Conservation (phyloP, 2,888 invertebrate species). For the Monochamus alternatus region DNA sequence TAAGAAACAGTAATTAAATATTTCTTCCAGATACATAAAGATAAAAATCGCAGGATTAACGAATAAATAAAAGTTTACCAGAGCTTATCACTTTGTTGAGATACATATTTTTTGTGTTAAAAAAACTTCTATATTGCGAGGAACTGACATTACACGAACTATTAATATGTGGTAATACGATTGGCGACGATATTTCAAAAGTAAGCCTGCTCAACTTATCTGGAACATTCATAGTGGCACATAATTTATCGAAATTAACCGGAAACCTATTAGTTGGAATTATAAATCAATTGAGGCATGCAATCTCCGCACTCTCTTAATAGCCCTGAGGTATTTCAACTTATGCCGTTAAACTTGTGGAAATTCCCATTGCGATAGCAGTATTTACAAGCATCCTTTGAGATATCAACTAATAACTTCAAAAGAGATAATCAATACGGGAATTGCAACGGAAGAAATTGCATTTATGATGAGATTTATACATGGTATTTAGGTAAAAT, state of each 20-base stretch:
- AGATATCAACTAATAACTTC: conserved; percentile 29
- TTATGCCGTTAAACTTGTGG: conserved; percentile 29
- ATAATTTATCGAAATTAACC: conserved; percentile 40
- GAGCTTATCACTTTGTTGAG: too few species aligned
- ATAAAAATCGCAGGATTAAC: too few species aligned
- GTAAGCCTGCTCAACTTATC: not conserved
- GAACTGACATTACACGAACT: too few species aligned
- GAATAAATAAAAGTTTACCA: too few species aligned
- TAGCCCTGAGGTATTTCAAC: conserved; percentile 34
- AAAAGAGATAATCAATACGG: conserved; percentile 20
- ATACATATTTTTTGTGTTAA: too few species aligned
- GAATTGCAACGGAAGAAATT: not conserved
- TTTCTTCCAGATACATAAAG: too few species aligned
- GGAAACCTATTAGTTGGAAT: conserved; percentile 43
- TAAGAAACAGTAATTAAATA: too few species aligned
- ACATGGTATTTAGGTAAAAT: too few species aligned
- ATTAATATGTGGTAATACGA: not conserved
- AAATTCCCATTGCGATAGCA: conserved; percentile 27
- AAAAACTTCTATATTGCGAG: too few species aligned
- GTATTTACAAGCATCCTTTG: conserved; percentile 26
- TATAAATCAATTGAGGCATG: conserved; percentile 43
- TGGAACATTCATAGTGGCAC: conserved; percentile 16
- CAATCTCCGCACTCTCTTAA: conserved; percentile 39
- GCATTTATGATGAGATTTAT: too few species aligned
- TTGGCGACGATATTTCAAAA: not conserved